Evolutionary conservation across 2,797 vertebrate species (phyloP), one percentile per base, ranked within the genome.

Genomic region (Sebastes cheni): DNA sequence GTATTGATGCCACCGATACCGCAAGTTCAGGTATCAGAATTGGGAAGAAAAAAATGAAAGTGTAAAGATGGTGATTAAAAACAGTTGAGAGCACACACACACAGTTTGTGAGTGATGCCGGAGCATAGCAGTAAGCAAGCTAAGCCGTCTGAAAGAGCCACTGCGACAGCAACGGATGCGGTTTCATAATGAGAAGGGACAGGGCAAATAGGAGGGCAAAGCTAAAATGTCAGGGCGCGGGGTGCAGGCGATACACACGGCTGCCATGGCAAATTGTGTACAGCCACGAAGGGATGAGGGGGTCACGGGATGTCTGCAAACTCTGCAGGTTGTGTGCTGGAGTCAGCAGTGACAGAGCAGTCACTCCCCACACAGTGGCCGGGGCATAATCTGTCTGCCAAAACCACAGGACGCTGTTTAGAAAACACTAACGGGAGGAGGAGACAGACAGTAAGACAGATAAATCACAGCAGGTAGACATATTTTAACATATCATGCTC

Each of bases 141-240:
- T 42, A 56, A 23, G 67, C 29, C 11, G 18, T 73, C 60, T 77
- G 77, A 88, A 80, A 84, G 84, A 86, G 86, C 58, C 68, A 32
- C 22, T 82, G 78, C 87, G 85, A 82, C 85, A 86, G 86, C 74
- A 79, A 69, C 60, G 81, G 83, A 88, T 61, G 82, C 5, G 2
- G 65, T 29, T 56, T 79, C 78, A 67, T 87, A 87, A 92, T 77
- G 81, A 84, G 85, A 91, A 60, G 69, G 55, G 91, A 91, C 86
- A 79, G 83, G 64, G 74, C 77, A 87, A 88, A 87, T 34, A 50
- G 75, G 75, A 89, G 82, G 89, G 86, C 81, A 77, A 85, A 88
- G 82, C 83, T 84, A 73, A 93, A 92, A 91, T 92, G 91, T 89
- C 92, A 92, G 77, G 86, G 83, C 81, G 12, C 55, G 12, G 73